Evolutionary conservation across 92 coral and sea anemone genomes (phyloP).

Genomic region (Umimayanthus chanpuru): DNA sequence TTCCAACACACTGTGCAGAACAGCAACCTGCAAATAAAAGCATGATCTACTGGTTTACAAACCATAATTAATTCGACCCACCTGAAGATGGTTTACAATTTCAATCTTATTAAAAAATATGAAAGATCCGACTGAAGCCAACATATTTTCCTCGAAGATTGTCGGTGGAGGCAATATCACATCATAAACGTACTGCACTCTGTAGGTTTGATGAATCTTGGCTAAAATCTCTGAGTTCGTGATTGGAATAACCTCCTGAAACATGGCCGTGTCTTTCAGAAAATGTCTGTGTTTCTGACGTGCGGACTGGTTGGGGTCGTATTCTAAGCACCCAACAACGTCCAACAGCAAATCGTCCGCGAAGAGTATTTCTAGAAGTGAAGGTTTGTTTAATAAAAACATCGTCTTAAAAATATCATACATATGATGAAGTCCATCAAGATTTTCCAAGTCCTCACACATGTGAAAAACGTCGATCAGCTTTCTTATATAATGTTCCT

Average conservation of each 20-base stretch:
- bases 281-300: conserved; percentile 87
- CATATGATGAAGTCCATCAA: conserved; percentile 92
- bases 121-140: conserved; percentile 89
- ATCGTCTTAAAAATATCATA: conserved; percentile 95
- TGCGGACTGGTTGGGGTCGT: conserved; percentile 78
- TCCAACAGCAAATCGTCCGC: conserved; percentile 87
- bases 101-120: conserved; percentile 98
- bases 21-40: neutral
- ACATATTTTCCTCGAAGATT: conserved; percentile 93
- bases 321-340: conserved; percentile 95
- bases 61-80: conserved; percentile 45
- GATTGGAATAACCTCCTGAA: conserved; percentile 93
- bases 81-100: conserved; percentile 97
- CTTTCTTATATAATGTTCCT: conserved; percentile 90
- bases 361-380: conserved; percentile 88
- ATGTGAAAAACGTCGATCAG: conserved; percentile 93
- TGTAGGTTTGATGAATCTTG: conserved; percentile 95
- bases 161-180: conserved; percentile 96
- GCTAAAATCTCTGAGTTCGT: conserved; percentile 87
- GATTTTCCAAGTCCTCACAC: conserved; percentile 97
- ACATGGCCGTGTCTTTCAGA: conserved; percentile 89
- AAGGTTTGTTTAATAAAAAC: conserved; percentile 94
- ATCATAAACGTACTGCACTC: conserved; percentile 95
- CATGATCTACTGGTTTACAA: neutral
- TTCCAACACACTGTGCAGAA: neutral